These are phyloP conservation scores for Trichogramma dendrolimi DNA, from an alignment of 2,888 invertebrate genomes.

Conservation along the genomic window DNA sequence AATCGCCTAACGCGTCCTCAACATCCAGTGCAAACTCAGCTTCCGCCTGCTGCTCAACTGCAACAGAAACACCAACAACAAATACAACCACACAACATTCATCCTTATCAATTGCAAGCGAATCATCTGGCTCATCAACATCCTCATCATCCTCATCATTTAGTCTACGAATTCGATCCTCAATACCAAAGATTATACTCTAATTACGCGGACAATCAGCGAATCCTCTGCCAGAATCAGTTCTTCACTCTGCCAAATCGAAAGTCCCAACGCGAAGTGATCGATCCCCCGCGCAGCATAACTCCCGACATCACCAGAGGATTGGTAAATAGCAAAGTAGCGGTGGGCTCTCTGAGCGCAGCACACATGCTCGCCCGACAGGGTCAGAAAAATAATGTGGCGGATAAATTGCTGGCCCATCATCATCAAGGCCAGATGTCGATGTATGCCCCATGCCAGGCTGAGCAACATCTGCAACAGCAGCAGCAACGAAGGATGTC, in stretches of 20 bases:
- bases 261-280: conserved; percentile 49
- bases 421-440: conserved; percentile 26
- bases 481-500: conserved; percentile 32
- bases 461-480: conserved; percentile 34
- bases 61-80: conserved; percentile 26
- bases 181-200: not conserved
- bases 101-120: conserved; percentile 27
- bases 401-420: conserved; percentile 26
- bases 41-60: conserved; percentile 1
- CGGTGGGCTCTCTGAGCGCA: conserved; percentile 39
- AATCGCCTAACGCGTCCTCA: conserved; percentile 10
- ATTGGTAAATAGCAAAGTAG: conserved; percentile 32
- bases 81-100: conserved; percentile 6
- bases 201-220: conserved; percentile 25
- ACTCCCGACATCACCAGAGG: conserved; percentile 57
- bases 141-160: conserved; percentile 1
- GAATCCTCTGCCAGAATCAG: conserved; percentile 33
- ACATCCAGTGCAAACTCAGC: conserved; percentile 3
- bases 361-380: conserved; percentile 46
- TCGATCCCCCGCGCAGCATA: conserved; percentile 52
- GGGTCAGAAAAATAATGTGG: conserved; percentile 34
- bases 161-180: no score
- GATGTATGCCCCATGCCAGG: conserved; percentile 27
- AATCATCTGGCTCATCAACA: conserved; percentile 17
- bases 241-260: conserved; percentile 54